Conservation (phyloP, 2,113 vertebrate genomes). For the Mus pahari region DNA sequence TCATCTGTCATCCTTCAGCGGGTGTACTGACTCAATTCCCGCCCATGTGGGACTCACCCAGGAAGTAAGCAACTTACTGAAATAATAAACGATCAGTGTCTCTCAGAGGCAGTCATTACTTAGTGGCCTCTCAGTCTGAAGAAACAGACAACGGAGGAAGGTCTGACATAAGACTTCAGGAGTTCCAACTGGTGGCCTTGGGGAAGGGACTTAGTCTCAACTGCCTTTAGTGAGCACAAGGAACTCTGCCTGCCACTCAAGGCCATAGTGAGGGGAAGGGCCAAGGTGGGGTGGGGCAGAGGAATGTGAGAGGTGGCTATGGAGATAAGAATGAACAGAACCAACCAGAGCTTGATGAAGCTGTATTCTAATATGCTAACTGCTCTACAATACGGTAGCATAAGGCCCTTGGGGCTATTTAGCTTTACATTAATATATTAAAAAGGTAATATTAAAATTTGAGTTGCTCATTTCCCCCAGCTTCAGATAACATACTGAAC, state of each 20-base stretch:
- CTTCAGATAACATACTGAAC: not conserved
- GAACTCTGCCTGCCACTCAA: not conserved
- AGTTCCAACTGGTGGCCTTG: not conserved
- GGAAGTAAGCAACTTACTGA: not conserved
- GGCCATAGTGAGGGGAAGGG: not conserved
- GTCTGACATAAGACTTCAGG: not conserved
- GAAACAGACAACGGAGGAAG: not conserved
- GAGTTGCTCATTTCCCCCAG: not conserved
- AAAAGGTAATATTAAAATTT: not conserved
- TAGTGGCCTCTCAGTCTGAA: not conserved
- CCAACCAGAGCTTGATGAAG: not conserved
- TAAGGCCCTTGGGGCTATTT: not conserved
- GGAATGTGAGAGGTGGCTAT: not conserved
- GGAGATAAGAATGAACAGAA: not conserved
- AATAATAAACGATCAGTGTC: not conserved
- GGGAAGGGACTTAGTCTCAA: not conserved
- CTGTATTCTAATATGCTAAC: not conserved
- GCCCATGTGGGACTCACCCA: not conserved
- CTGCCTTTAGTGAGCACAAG: not conserved
- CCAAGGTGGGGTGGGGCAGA: not conserved
- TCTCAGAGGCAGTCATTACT: not conserved
- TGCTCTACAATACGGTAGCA: not conserved
- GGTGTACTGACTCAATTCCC: not conserved
- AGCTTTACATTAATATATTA: constrained; percentile 7
- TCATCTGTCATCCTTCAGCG: not conserved